Evolutionary conservation across 2,113 vertebrate genomes (phyloP).

Genomic region (Ailuropoda melanoleuca): DNA sequence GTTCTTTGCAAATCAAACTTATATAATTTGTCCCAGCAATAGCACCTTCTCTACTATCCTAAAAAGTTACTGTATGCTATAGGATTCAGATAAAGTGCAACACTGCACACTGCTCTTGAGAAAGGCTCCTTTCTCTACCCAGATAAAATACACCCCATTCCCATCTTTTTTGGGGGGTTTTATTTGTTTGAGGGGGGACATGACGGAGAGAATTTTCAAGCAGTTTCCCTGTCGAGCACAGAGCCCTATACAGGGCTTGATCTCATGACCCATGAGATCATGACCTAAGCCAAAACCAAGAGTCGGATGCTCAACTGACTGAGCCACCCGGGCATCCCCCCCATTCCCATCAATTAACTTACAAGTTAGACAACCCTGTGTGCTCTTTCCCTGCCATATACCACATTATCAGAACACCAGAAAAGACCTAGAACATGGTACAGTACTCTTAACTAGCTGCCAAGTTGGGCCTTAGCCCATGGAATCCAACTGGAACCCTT

Average conservation of each 20-base stretch:
- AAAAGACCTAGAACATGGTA: background rate
- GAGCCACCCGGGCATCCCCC: no score
- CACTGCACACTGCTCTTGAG: background rate
- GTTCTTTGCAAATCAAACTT: background rate
- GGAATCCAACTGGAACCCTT: background rate
- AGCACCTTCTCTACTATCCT: background rate
- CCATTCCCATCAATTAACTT: background rate
- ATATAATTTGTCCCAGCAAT: background rate
- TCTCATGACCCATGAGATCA: no score
- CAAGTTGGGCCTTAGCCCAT: background rate
- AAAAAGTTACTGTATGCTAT: background rate
- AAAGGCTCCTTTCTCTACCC: background rate
- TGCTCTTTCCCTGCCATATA: background rate
- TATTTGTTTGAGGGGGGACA: no score
- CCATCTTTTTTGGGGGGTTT: background rate
- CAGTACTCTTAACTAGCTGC: background rate
- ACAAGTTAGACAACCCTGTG: background rate
- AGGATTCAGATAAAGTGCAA: background rate
- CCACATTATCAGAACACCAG: background rate
- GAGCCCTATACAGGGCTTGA: no score
- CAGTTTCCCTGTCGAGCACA: no score
- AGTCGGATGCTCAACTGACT: no score
- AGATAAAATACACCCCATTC: background rate
- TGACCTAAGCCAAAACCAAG: no score
- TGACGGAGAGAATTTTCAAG: no score